A percentile compares a stretch with the other conserved stretches of the same genome.
Conservation (phyloP, 2,888 invertebrate species). For the Nymphalis polychloros region DNA sequence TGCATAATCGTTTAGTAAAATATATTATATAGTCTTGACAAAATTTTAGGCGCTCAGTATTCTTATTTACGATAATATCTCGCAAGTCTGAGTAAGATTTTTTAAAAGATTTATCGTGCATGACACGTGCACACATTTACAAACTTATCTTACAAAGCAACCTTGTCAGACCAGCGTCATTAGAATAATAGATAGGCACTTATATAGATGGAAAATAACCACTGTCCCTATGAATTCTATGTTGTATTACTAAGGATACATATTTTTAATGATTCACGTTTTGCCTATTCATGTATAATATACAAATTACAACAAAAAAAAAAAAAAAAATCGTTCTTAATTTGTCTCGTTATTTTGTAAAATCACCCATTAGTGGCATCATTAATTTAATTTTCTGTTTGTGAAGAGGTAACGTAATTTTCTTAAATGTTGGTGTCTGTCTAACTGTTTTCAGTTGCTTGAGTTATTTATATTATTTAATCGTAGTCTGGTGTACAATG, state of each 20-base stretch:
- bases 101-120: conserved; percentile 52
- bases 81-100: conserved; percentile 62
- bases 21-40: conserved; percentile 58
- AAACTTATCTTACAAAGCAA: conserved; percentile 43
- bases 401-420: conserved; percentile 19
- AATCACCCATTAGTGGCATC: conserved; percentile 20
- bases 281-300: conserved; percentile 81
- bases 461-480: conserved; percentile 1
- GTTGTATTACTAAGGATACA: conserved; percentile 71
- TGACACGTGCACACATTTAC: conserved; percentile 45
- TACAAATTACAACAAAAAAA: conserved; percentile 73
- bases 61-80: conserved; percentile 47
- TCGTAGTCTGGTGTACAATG: not conserved
- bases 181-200: conserved; percentile 55
- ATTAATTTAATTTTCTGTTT: conserved; percentile 2
- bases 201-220: conserved; percentile 59
- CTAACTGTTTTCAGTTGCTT: not conserved
- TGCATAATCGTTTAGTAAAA: conserved; percentile 1
- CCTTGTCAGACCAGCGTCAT: conserved; percentile 42
- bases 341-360: conserved; percentile 55
- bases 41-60: conserved; percentile 50
- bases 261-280: conserved; percentile 78
- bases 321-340: conserved; percentile 60
- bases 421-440: not conserved
- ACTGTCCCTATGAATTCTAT: conserved; percentile 59